Base-by-base conservation (phyloP, 2,797 vertebrate species). In the Falco novaeseelandiae region DNA sequence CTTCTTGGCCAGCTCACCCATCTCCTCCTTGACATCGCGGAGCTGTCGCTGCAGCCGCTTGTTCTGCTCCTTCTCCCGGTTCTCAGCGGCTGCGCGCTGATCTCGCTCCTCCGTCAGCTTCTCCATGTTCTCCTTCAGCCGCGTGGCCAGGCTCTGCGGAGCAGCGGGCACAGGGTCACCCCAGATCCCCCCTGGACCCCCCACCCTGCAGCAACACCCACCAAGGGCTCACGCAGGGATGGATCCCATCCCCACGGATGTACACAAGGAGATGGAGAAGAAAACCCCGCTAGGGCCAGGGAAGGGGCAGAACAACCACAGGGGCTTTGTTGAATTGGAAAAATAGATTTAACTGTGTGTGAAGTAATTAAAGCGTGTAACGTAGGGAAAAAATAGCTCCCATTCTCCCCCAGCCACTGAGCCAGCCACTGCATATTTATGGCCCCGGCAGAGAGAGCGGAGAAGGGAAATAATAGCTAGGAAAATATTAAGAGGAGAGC, bases 51-150 rank as follows among this genome's bases (percentile, higher is more conserved):
- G 99, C 90, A 99, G 98, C 54, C 99, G 98, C 95, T 99, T 99
- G 97, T 99, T 99, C 97, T 99, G 99, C 59, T 99, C 99, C 89
- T 99, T 99, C 97, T 99, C 99, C 32, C 99, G 97, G 98, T 98
- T 99, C 98, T 99, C 99, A 0, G 98, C 98, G 0, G 98, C 98
- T 0, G 96, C 93, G 1, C 98, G 98, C 90, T 99, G 99, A 95
- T 99, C 99, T 57, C 99, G 98, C 96, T 99, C 99, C 97, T 99
- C 99, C 0, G 98, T 99, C 98, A 99, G 98, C 98, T 99, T 99
- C 97, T 99, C 99, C 71, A 99, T 98, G 98, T 99, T 99, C 96
- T 99, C 99, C 97, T 99, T 99, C 95, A 99, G 98, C 63, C 99
- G 98, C 1, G 97, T 97, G 91, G 99, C 99, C 94, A 99, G 97